A percentile compares a stretch with the other conserved stretches of the same genome.
These are phyloP conservation scores for Schizotus pectinicornis DNA, from an alignment of 2,888 invertebrate genomes.

Conservation along the genomic window DNA sequence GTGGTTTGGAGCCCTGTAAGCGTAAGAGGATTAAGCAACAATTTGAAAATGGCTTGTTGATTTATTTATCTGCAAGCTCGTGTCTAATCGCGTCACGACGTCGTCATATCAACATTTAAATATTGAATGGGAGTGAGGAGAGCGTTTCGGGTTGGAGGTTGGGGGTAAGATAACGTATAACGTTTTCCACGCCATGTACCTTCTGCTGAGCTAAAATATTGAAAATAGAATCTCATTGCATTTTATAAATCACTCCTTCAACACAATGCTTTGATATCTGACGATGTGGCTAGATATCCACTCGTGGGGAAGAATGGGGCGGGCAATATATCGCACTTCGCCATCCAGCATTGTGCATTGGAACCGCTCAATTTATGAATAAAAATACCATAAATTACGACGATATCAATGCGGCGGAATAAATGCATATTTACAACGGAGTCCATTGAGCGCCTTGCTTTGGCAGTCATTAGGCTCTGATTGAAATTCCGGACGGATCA, in stretches of 20 bases:
- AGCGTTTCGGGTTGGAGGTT: slow-evolving; percentile 10
- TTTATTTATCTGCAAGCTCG: slow-evolving; percentile 36
- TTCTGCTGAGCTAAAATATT: slow-evolving; percentile 47
- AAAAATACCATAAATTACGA: slow-evolving; percentile 55
- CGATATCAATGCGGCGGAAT: slow-evolving; percentile 52
- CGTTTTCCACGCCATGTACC: slow-evolving; percentile 47
- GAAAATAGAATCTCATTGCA: slow-evolving; percentile 51
- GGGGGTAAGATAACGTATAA: slow-evolving; percentile 41
- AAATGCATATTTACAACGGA: slow-evolving; percentile 52
- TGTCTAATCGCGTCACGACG: slow-evolving; percentile 11
- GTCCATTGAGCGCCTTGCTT: slow-evolving; percentile 36
- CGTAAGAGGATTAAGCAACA: slow-evolving; percentile 39
- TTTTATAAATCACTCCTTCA: slow-evolving; percentile 55
- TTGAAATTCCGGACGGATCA: slow-evolving; percentile 37
- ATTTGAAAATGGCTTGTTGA: slow-evolving; percentile 39
- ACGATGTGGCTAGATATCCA: slow-evolving; percentile 49
- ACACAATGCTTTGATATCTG: slow-evolving; percentile 51
- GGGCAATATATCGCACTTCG: slow-evolving; percentile 49
- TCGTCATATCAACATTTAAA: slow-evolving; percentile 19
- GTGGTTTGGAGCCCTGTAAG: slow-evolving; percentile 19
- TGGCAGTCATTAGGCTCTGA: slow-evolving; percentile 40
- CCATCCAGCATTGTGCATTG: slow-evolving; percentile 49
- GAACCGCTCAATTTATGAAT: slow-evolving; percentile 55
- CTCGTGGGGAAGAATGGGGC: slow-evolving; percentile 49
- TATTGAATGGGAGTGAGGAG: slow-evolving; percentile 4